phyloP scores from a whole-genome alignment of 1,140 invertebrate species.

The Plectrocnemia conspersa region DNA sequence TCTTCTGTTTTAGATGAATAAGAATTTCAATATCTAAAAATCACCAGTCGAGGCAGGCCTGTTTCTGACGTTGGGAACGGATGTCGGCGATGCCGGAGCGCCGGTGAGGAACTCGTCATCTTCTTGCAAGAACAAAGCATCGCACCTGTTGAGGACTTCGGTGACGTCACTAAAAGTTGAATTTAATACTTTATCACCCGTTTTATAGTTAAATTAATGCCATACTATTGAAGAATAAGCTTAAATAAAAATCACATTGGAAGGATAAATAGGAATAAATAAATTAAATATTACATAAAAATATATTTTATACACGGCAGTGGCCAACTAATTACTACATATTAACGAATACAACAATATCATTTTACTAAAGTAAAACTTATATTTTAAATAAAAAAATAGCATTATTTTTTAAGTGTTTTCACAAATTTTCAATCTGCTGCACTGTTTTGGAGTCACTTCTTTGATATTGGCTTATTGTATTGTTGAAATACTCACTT shows the following conservation, averaged over 20 bases:
- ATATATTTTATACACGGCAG: neutral
- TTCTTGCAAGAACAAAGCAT: conserved; percentile 53
- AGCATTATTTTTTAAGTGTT: too few species aligned
- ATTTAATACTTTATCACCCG: neutral
- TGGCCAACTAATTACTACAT: neutral
- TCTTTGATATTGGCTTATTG: too few species aligned
- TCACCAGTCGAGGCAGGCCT: conserved; percentile 66
- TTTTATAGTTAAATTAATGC: neutral
- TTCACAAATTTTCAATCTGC: too few species aligned
- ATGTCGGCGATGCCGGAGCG: conserved; percentile 55
- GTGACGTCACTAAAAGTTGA: conserved; percentile 50
- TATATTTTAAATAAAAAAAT: too few species aligned
- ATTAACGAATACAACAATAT: too few species aligned
- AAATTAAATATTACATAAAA: neutral
- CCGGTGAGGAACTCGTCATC: conserved; percentile 55
- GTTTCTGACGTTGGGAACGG: conserved; percentile 59
- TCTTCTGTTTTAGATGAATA: too few species aligned
- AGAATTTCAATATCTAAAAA: too few species aligned
- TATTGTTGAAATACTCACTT: too few species aligned
- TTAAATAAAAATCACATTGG: neutral
- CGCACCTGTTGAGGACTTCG: conserved; percentile 57
- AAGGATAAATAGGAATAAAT: neutral
- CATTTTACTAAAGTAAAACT: too few species aligned
- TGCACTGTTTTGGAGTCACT: too few species aligned
- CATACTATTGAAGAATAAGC: neutral